phyloP scores from a whole-genome alignment of 2,888 invertebrate genomes.

The Stenodema calcarata region DNA sequence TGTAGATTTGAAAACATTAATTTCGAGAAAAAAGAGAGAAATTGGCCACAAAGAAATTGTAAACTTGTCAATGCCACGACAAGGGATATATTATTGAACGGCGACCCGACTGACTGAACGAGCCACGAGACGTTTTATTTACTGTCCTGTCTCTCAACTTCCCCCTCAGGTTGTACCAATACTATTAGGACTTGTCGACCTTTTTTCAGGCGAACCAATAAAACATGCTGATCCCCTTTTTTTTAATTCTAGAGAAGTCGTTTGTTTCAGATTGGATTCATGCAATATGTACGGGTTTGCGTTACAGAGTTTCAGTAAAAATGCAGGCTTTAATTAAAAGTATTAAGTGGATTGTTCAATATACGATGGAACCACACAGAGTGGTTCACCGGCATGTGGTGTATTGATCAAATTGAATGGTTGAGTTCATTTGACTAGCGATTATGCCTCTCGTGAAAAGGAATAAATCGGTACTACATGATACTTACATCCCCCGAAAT shows the following conservation, averaged over 20 bases:
- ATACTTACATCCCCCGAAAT: too few species aligned
- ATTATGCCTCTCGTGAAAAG: too few species aligned
- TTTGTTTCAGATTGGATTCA: too few species aligned
- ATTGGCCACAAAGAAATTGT: not conserved
- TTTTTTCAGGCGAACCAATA: not conserved
- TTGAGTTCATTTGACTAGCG: too few species aligned
- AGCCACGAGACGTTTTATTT: constrained; percentile 16
- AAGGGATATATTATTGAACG: not conserved
- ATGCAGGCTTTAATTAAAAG: too few species aligned
- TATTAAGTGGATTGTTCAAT: too few species aligned
- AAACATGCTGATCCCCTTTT: not conserved
- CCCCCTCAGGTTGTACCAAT: not conserved
- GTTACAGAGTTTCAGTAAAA: too few species aligned
- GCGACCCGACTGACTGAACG: not conserved
- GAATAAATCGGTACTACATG: too few species aligned
- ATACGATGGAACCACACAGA: too few species aligned
- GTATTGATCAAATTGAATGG: too few species aligned
- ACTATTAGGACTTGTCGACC: not conserved
- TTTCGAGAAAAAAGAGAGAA: not conserved
- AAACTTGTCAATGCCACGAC: not conserved
- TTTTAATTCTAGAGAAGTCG: not conserved
- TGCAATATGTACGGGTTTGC: too few species aligned
- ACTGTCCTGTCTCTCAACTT: not conserved
- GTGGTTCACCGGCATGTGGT: too few species aligned
- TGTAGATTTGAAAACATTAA: not conserved